phyloP scores from a whole-genome alignment of 2,888 invertebrate species.

The Criorhina ranunculi region DNA sequence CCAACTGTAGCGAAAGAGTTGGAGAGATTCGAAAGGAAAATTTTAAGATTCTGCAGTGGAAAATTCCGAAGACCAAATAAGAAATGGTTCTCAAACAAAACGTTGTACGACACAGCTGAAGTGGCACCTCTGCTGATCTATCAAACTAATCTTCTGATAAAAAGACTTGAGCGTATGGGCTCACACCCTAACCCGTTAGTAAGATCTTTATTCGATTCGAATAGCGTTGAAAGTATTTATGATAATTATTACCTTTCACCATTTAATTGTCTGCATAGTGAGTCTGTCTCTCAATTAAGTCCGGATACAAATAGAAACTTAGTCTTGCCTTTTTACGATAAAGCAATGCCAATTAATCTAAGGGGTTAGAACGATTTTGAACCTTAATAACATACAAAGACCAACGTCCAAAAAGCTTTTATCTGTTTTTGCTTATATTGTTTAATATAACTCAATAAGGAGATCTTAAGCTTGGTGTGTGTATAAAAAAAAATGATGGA shows the following conservation, averaged over 20 bases:
- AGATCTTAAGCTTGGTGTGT: no score
- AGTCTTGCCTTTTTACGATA: slow-evolving; percentile 1
- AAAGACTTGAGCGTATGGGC: slow-evolving; percentile 1
- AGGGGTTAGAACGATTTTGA: slow-evolving; percentile 15
- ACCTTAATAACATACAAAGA: no score
- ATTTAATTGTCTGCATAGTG: neutral
- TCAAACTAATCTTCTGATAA: neutral
- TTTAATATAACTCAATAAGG: no score
- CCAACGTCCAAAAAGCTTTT: no score
- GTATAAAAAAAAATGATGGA: no score
- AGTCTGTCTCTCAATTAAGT: slow-evolving; percentile 8
- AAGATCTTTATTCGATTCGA: slow-evolving; percentile 7
- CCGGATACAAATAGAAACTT: slow-evolving; percentile 10
- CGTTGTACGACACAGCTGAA: neutral
- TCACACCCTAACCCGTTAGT: slow-evolving; percentile 13
- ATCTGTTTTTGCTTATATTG: no score
- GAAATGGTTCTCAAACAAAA: neutral
- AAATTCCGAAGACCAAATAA: neutral
- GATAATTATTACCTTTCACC: no score
- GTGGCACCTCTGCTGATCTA: neutral
- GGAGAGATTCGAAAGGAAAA: neutral
- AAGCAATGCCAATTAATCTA: neutral
- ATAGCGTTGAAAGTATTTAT: neutral
- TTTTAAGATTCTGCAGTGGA: neutral
- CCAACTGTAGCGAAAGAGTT: no score